Evolutionary conservation across 92 coral and sea anemone species (phyloP).

Genomic region (Heteractis magnifica): DNA sequence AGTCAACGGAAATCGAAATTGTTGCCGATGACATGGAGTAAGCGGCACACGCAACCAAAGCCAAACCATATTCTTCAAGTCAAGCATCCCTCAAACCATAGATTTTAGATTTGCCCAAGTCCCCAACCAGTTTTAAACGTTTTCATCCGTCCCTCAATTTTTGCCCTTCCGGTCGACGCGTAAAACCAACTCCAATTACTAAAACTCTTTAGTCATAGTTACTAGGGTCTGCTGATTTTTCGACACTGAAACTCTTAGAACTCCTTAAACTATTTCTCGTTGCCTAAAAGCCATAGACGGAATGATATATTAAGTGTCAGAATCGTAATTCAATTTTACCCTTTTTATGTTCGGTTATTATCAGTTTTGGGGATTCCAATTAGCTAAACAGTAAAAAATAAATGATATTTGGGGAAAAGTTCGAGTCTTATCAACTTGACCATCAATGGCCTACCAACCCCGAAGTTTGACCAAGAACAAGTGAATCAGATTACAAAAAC

Average conservation of each 20-base stretch:
- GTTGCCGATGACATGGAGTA: conserved; percentile 66
- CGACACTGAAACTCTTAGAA: conserved; percentile 11
- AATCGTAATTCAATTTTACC: conserved; percentile 23
- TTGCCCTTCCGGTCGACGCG: conserved; percentile 18
- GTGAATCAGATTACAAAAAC: conserved; percentile 37
- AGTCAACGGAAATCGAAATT: conserved; percentile 71
- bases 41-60: conserved; percentile 55
- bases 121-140: conserved; percentile 22
- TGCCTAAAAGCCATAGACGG: neutral
- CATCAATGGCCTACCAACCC: conserved; percentile 34
- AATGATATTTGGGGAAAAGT: conserved; percentile 35
- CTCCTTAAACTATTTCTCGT: neutral
- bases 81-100: conserved; percentile 46
- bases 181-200: neutral
- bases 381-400: conserved; percentile 47
- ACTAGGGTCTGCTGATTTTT: conserved; percentile 18
- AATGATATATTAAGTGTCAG: conserved; percentile 20
- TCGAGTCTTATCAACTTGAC: conserved; percentile 29
- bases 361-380: conserved; percentile 40
- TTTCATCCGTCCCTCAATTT: conserved; percentile 15
- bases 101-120: conserved; percentile 19
- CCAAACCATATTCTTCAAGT: conserved; percentile 59
- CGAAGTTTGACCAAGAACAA: conserved; percentile 35
- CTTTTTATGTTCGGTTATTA: conserved; percentile 43
- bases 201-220: conserved; percentile 24